Conservation (phyloP, 1,140 invertebrate species). For the Drosophila ogumai region DNA sequence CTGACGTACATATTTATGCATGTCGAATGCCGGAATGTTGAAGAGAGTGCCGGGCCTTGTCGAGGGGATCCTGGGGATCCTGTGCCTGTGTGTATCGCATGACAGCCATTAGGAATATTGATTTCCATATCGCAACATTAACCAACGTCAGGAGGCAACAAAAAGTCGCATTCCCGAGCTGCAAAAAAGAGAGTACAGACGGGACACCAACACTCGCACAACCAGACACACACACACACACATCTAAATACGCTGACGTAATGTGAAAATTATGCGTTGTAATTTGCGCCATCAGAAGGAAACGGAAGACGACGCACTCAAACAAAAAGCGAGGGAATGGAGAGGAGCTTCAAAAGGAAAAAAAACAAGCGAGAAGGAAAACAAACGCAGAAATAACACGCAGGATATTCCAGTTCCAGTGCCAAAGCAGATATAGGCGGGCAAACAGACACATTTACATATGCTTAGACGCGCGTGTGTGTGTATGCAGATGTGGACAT, state of each 20-base stretch:
- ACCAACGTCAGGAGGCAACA: conserved; percentile 57
- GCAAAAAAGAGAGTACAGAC: conserved; percentile 37
- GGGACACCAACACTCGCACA: conserved; percentile 34
- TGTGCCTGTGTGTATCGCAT: conserved; percentile 47
- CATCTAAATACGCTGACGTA: conserved; percentile 67
- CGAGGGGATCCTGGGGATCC: conserved; percentile 2
- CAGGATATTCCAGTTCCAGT: conserved; percentile 45
- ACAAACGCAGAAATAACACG: conserved; percentile 47
- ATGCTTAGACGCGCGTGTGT: conserved; percentile 16
- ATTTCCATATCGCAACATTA: conserved; percentile 80
- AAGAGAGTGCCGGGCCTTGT: conserved; percentile 22
- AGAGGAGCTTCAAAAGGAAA: conserved; percentile 5
- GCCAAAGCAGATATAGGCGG: conserved; percentile 53
- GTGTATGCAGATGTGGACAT: conserved; percentile 71
- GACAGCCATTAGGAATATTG: conserved; percentile 79
- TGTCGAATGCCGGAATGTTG: conserved; percentile 32
- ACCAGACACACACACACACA: conserved; percentile 13
- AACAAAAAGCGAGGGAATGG: conserved; percentile 43
- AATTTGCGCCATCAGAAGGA: conserved; percentile 77
- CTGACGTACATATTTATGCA: conserved; percentile 47
- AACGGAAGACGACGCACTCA: conserved; percentile 76
- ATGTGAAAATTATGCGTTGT: conserved; percentile 80
- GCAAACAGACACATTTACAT: conserved; percentile 41
- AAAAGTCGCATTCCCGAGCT: conserved; percentile 41
- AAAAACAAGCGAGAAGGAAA: conserved; percentile 31